A percentile compares a stretch with the other conserved stretches of the same genome.
These are phyloP conservation scores for Tetragnatha versicolor DNA, from an alignment of 1,140 invertebrate species.

Conservation along the genomic window DNA sequence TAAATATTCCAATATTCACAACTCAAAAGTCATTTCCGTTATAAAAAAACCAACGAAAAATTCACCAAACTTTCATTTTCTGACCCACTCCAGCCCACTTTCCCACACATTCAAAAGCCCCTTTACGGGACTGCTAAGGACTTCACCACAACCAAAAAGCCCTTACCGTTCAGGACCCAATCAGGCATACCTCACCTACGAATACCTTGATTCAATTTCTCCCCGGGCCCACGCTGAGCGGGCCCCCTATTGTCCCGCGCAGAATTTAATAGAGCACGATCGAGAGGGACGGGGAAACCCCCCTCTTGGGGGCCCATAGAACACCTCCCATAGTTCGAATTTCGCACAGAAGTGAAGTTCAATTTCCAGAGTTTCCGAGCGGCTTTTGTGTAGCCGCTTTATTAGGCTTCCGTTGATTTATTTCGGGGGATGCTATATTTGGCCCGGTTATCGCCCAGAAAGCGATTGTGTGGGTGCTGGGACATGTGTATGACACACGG, in stretches of 20 bases:
- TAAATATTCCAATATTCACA: too few species aligned
- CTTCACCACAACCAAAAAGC: not conserved
- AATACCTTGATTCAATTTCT: conserved; percentile 38
- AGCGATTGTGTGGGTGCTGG: too few species aligned
- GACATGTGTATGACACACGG: too few species aligned
- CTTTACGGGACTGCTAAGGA: not conserved
- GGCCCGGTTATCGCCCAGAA: not conserved
- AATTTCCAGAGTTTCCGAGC: conserved; percentile 41
- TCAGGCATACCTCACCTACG: conserved; percentile 6
- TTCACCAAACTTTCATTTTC: too few species aligned
- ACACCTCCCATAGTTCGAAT: not conserved
- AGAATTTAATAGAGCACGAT: conserved; percentile 47
- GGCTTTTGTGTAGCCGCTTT: conserved; percentile 23
- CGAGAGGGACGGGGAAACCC: not conserved
- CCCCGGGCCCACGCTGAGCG: not conserved
- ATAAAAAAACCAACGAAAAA: too few species aligned
- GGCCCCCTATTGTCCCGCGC: conserved; percentile 3
- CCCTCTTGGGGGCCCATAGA: not conserved
- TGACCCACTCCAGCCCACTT: too few species aligned
- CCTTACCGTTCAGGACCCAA: too few species aligned
- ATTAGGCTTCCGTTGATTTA: conserved; percentile 41
- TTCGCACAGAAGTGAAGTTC: conserved; percentile 38
- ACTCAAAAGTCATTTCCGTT: too few species aligned
- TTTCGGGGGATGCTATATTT: conserved; percentile 5
- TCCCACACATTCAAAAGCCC: too few species aligned